These are phyloP conservation scores for Vulpes vulpes DNA, from an alignment of 2,113 vertebrate species.

Conservation along the genomic window DNA sequence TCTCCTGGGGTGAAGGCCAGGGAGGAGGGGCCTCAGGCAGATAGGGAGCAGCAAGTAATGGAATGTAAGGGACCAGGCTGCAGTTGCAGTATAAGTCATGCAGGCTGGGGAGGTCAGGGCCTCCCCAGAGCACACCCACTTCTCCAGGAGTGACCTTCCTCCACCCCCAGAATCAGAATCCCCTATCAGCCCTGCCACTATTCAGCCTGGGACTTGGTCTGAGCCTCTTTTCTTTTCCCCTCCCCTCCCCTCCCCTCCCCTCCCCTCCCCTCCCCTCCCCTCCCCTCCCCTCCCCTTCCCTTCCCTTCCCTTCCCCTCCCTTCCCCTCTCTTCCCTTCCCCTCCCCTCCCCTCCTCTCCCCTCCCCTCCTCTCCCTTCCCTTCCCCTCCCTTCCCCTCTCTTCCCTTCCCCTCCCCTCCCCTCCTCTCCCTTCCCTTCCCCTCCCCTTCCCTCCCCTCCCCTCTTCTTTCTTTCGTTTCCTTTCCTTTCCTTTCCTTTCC, in stretches of 20 bases:
- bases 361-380: fast-evolving
- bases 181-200: background rate
- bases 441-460: too few species aligned
- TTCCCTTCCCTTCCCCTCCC: too few species aligned
- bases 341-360: too few species aligned
- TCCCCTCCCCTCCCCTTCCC: too few species aligned
- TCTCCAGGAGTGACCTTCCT: background rate
- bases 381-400: too few species aligned
- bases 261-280: too few species aligned
- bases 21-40: background rate
- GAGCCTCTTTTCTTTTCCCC: background rate
- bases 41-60: background rate
- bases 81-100: background rate
- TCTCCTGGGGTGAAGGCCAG: background rate
- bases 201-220: background rate
- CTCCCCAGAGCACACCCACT: background rate
- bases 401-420: too few species aligned
- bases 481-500: too few species aligned
- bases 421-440: too few species aligned
- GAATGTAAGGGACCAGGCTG: background rate
- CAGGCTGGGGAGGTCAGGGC: background rate
- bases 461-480: too few species aligned
- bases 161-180: background rate
- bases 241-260: too few species aligned
- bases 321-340: background rate